Evolutionary conservation across 2,888 invertebrate species (phyloP).

Genomic region (Lutraria lutraria): DNA sequence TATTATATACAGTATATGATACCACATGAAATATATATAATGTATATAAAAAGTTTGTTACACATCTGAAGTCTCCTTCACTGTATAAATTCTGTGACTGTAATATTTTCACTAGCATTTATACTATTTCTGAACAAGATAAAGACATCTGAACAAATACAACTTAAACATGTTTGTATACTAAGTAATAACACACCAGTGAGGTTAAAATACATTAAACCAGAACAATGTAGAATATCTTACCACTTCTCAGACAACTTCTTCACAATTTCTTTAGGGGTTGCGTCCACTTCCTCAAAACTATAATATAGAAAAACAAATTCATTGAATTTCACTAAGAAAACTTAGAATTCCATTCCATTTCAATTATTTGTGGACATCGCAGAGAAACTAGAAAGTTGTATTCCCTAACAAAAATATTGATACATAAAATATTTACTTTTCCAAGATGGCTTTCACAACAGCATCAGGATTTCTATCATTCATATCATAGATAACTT

Average conservation of each 20-base stretch:
- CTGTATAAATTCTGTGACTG: no score
- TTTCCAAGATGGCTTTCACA: conserved; percentile 79
- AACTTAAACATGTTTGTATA: no score
- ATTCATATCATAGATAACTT: conserved; percentile 83
- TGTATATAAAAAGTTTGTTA: no score
- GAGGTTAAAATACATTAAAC: no score
- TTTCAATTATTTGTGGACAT: no score
- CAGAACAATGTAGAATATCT: conserved; percentile 30
- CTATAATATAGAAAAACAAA: conserved; percentile 65
- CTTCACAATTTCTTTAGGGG: conserved; percentile 77
- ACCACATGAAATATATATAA: neutral
- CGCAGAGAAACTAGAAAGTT: neutral
- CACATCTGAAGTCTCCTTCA: no score
- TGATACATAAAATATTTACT: conserved; percentile 71
- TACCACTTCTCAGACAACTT: conserved; percentile 81
- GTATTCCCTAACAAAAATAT: neutral
- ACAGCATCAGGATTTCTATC: conserved; percentile 80
- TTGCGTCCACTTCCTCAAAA: conserved; percentile 76
- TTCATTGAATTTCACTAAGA: neutral
- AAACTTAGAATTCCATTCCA: no score
- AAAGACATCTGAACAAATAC: no score
- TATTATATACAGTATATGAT: neutral
- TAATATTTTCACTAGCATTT: no score
- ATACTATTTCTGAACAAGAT: no score
- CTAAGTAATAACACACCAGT: no score